Conservation (phyloP, 2,888 invertebrate genomes). For the Tiliacea citrago region DNA sequence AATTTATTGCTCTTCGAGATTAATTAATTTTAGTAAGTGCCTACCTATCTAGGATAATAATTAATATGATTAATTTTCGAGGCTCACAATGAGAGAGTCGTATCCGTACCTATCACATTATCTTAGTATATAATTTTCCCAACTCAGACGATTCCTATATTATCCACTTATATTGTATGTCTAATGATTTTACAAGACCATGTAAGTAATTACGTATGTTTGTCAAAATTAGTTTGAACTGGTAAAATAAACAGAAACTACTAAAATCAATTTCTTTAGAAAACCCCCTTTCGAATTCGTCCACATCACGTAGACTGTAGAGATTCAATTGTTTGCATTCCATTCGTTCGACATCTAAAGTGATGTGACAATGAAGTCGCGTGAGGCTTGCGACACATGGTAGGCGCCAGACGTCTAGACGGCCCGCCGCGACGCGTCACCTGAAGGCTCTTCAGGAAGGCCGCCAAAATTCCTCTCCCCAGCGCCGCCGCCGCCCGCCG, state of each 20-base stretch:
- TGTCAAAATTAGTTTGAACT: slow-evolving; percentile 12
- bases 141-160: background rate
- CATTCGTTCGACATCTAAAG: slow-evolving; percentile 46
- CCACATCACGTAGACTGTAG: slow-evolving; percentile 5
- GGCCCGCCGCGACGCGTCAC: slow-evolving; percentile 81
- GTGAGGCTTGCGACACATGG: slow-evolving; percentile 75
- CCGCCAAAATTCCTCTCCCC: slow-evolving; percentile 75
- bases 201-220: slow-evolving; percentile 6
- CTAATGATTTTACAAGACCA: background rate
- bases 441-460: slow-evolving; percentile 85
- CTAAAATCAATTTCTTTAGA: background rate
- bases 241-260: slow-evolving; percentile 3
- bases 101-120: background rate
- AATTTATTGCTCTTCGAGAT: slow-evolving; percentile 20
- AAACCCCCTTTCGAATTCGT: slow-evolving; percentile 20
- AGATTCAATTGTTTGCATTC: slow-evolving; percentile 35
- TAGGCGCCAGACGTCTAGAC: slow-evolving; percentile 86
- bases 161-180: slow-evolving; percentile 12
- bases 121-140: slow-evolving; percentile 28
- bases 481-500: slow-evolving; percentile 45
- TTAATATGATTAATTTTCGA: slow-evolving; percentile 19
- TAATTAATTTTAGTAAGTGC: slow-evolving; percentile 3
- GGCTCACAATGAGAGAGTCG: slow-evolving; percentile 8
- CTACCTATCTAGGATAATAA: slow-evolving; percentile 1
- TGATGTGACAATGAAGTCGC: slow-evolving; percentile 64